A percentile compares a stretch with the other conserved stretches of the same genome.
Conservation (phyloP, 1,140 invertebrate genomes). For the Drosophila sucinea region DNA sequence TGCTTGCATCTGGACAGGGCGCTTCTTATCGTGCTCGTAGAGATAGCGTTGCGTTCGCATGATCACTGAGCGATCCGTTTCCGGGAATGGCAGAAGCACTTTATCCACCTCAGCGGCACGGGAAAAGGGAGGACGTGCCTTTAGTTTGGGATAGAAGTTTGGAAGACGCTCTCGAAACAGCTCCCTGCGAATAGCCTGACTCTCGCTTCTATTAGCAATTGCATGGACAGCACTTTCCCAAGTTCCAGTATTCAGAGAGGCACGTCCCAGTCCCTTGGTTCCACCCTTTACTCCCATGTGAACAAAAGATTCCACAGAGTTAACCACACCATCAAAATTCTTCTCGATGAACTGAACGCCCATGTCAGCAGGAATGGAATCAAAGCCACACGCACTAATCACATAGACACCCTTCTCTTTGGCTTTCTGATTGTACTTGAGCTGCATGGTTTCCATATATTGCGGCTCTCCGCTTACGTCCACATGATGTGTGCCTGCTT, state of each 20-base stretch:
- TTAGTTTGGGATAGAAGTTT: constrained; percentile 86
- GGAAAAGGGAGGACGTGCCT: constrained; percentile 85
- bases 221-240: constrained; percentile 92
- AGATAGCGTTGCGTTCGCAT: constrained; percentile 90
- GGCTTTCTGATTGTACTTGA: constrained; percentile 91
- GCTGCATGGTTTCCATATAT: constrained; percentile 94
- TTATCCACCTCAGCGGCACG: constrained; percentile 85
- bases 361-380: constrained; percentile 94
- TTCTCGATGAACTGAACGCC: constrained; percentile 90
- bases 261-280: constrained; percentile 46
- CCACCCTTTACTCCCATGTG: constrained; percentile 75
- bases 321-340: constrained; percentile 90
- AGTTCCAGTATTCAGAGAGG: constrained; percentile 89
- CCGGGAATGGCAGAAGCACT: constrained; percentile 90
- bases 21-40: constrained; percentile 87
- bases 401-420: constrained; percentile 91
- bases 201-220: constrained; percentile 86
- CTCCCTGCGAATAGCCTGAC: constrained; percentile 86
- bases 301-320: constrained; percentile 91
- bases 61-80: constrained; percentile 91
- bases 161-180: constrained; percentile 88
- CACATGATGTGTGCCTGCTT: constrained; percentile 91
- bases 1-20: constrained; percentile 88
- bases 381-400: constrained; percentile 95
- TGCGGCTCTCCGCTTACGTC: constrained; percentile 96